Evolutionary conservation across 1,140 invertebrate species (phyloP), one percentile per base, ranked within the genome.

Genomic region (Stegodyphus mimosarum): DNA sequence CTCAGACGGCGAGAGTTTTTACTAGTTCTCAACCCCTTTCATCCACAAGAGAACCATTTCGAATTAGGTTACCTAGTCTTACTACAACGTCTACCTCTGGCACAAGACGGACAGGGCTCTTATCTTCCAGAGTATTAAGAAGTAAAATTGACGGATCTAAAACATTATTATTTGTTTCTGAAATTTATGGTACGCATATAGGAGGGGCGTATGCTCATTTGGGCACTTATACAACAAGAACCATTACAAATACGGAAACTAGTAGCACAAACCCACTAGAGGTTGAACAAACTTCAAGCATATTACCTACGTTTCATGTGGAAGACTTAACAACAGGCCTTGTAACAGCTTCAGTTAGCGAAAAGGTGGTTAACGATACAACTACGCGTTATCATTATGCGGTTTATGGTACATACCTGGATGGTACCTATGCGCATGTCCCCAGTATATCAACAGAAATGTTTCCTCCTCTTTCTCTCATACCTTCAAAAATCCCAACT

Each of bases 351-450:
- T 86, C 83, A 10, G 55, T 71, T 9, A 77, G 74, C 64, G 83
- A 86, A 11, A 86, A 73, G 48, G 6, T 64, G n/a, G 6, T 53
- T 48, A 76, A 86, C 13, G 75, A 53, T 10, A 78, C 75, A 5
- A 86, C 83, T 5, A 86, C 52, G n/a, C 66, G 83, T 51, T 86
- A 77, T 66, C 75, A 86, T 33, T 86, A 78, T 78, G 94, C 96
- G 91, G 94, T 97, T 69, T 90, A 96, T 60, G 96, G 95, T 60
- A 97, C 96, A 7, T 96, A 94, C 2, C 91, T 97, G 72, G 95
- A 96, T 89, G 95, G 95, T 88, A 94, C 95, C 87, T 97, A 97
- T 89, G 96, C 96, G 7, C 94, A 95, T 89, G 93, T 97, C 83
- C 90, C 85, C 0, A 87, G 71, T 15, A 77, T 79, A 51, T 83